These are phyloP conservation scores for Gnathonemus longibarbis DNA, from an alignment of 2,113 vertebrate genomes.

Conservation along the genomic window DNA sequence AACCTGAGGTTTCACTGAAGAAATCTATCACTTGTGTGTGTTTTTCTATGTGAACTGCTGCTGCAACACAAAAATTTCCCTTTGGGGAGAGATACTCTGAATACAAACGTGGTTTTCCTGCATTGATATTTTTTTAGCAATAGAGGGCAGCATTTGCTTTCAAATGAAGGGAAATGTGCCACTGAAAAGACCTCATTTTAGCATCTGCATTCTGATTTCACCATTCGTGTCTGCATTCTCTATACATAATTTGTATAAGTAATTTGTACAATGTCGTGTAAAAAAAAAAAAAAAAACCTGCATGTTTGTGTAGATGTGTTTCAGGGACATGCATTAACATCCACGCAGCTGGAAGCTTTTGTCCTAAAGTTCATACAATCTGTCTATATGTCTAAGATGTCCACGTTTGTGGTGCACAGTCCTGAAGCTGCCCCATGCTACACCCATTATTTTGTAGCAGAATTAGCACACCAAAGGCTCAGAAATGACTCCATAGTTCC, in stretches of 20 bases:
- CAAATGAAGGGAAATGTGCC: background rate
- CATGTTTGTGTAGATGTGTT: background rate
- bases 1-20: too few species aligned
- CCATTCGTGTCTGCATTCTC: background rate
- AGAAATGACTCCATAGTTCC: background rate
- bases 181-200: background rate
- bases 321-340: background rate
- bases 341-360: background rate
- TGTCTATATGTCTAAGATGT: background rate
- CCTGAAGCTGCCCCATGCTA: background rate
- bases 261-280: background rate
- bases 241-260: background rate
- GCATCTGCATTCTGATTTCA: background rate
- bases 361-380: background rate
- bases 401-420: background rate
- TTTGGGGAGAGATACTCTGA: background rate
- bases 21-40: background rate
- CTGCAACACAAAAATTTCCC: background rate
- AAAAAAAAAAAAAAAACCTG: background rate
- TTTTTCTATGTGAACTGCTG: background rate
- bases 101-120: background rate
- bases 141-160: constrained; percentile 12
- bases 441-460: background rate
- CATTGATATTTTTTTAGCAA: background rate
- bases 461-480: background rate